Evolutionary conservation across 2,797 vertebrate species (phyloP).

Genomic region (Rhinoraja longicauda): DNA sequence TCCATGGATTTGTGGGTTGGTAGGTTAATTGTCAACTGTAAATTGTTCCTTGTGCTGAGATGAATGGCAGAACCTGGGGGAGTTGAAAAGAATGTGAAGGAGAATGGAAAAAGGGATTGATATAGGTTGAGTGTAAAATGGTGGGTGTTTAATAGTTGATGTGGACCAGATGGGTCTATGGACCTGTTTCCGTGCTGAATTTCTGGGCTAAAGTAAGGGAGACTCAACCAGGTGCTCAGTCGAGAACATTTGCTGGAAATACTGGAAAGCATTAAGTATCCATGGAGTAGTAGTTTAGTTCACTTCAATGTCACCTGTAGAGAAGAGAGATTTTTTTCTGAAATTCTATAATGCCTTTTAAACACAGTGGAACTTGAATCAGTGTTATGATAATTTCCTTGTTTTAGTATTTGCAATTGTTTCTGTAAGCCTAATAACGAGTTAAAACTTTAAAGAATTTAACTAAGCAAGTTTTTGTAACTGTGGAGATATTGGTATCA

Average conservation of each 20-base stretch:
- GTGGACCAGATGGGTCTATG: too few species aligned
- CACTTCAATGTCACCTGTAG: background rate
- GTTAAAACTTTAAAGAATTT: background rate
- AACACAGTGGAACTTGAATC: background rate
- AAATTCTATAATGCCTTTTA: background rate
- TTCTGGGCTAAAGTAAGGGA: background rate
- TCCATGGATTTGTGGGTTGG: too few species aligned
- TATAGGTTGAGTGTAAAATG: too few species aligned
- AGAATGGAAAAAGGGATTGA: too few species aligned
- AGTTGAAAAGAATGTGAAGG: too few species aligned
- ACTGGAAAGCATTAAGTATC: background rate
- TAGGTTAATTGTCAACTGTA: too few species aligned
- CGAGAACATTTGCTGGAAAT: background rate
- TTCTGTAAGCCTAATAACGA: background rate
- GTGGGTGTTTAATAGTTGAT: too few species aligned
- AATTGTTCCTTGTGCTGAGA: too few species aligned
- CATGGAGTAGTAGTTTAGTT: background rate
- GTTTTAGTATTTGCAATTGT: background rate
- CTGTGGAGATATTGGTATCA: background rate
- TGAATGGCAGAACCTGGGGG: too few species aligned
- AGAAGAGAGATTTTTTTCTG: background rate
- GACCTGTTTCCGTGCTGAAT: too few species aligned
- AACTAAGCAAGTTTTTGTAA: background rate
- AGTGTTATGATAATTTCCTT: background rate
- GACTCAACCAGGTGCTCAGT: background rate